These are phyloP conservation scores for Bombus terrestris DNA, from an alignment of 1,140 invertebrate species.

Conservation along the genomic window DNA sequence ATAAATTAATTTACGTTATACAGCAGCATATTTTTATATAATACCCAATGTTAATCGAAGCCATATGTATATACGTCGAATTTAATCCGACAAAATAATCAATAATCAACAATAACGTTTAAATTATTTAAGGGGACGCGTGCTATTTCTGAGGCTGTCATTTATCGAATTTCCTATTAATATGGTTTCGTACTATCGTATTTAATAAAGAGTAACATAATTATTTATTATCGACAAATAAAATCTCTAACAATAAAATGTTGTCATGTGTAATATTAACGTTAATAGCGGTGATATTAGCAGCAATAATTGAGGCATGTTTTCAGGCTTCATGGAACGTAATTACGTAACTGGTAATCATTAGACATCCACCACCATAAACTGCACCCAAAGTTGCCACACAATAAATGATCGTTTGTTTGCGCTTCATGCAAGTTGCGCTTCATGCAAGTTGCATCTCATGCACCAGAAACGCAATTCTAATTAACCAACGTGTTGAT, in stretches of 20 bases:
- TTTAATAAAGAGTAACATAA: neutral
- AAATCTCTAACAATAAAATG: neutral
- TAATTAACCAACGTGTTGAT: too few relatives aligned
- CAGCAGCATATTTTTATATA: too few relatives aligned
- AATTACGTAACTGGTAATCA: neutral
- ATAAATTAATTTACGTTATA: too few relatives aligned
- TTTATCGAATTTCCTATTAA: too few relatives aligned
- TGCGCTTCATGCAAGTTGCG: neutral
- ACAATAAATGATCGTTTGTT: constrained; percentile 2
- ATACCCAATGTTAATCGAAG: neutral
- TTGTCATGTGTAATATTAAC: neutral
- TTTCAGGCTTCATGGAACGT: neutral
- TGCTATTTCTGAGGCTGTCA: neutral
- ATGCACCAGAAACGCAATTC: too few relatives aligned
- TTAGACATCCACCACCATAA: neutral
- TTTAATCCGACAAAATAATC: neutral
- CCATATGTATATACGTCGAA: neutral
- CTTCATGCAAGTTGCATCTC: neutral
- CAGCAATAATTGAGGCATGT: neutral
- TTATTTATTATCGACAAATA: neutral
- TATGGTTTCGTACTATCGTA: neutral
- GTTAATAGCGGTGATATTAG: neutral
- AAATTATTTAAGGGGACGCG: neutral
- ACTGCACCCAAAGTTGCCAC: neutral
- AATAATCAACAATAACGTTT: too few relatives aligned